A percentile compares a stretch with the other conserved stretches of the same genome.
Conservation (phyloP, 2,113 vertebrate genomes). For the Cyanoramphus novaezelandiae region DNA sequence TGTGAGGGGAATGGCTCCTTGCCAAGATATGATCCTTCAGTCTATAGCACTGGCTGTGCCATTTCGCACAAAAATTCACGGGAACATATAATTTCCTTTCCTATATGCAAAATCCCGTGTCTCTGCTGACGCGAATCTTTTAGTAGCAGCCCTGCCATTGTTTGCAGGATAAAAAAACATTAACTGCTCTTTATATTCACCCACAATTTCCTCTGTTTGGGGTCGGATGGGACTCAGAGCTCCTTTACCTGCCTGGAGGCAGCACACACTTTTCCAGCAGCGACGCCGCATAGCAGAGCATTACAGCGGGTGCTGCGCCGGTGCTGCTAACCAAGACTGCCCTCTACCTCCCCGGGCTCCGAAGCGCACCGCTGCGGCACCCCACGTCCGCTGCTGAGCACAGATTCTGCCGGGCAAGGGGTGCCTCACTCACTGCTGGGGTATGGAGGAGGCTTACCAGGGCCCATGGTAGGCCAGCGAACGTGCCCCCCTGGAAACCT, state of each 20-base stretch:
- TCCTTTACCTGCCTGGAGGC: neutral
- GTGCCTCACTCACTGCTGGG: neutral
- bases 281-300: neutral
- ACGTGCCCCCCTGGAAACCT: neutral
- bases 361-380: neutral
- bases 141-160: neutral
- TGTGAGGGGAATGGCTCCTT: neutral
- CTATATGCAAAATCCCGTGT: neutral
- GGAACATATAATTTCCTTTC: neutral
- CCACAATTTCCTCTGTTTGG: neutral
- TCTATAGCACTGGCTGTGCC: neutral
- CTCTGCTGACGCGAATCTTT: neutral
- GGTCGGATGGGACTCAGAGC: neutral
- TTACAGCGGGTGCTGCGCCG: fast-evolving
- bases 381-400: neutral
- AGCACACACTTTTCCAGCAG: fast-evolving
- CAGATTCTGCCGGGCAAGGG: too few species aligned
- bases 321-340: conserved; percentile 24
- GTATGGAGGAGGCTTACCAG: neutral
- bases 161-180: neutral
- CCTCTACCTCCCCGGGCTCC: neutral
- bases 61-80: neutral
- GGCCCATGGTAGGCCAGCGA: fast-evolving
- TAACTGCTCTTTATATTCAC: neutral
- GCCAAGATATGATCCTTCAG: neutral